Evolutionary conservation across 2,888 invertebrate species (phyloP).

Genomic region (Drosophila robusta): DNA sequence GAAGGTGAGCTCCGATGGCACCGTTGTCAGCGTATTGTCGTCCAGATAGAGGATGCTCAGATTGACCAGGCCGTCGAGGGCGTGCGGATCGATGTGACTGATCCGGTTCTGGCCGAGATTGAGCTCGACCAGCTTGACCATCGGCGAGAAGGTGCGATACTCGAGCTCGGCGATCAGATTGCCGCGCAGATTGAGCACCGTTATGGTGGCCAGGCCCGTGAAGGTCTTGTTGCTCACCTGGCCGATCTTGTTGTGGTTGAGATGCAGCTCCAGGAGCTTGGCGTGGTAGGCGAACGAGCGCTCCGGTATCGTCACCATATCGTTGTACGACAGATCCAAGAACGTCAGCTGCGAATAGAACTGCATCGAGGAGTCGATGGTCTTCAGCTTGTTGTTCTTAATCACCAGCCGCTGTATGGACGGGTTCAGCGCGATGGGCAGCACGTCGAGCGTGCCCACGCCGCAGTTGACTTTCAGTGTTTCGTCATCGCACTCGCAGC

Average conservation of each 20-base stretch:
- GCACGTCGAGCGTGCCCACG: constrained; percentile 93
- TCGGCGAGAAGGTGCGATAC: constrained; percentile 90
- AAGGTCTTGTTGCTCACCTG: constrained; percentile 92
- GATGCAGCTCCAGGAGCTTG: constrained; percentile 92
- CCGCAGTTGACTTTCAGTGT: constrained; percentile 94
- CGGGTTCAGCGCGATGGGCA: constrained; percentile 96
- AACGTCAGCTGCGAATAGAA: constrained; percentile 95
- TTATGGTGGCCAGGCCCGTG: constrained; percentile 90
- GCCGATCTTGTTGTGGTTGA: constrained; percentile 94
- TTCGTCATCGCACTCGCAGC: constrained; percentile 95
- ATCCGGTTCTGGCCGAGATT: constrained; percentile 95
- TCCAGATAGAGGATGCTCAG: constrained; percentile 92
- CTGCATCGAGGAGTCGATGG: constrained; percentile 94
- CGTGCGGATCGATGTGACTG: constrained; percentile 90
- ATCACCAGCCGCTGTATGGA: constrained; percentile 94
- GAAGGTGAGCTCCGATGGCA: constrained; percentile 90
- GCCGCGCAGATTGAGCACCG: constrained; percentile 92
- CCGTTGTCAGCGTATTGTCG: constrained; percentile 92
- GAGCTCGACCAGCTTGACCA: constrained; percentile 92
- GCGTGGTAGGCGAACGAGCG: constrained; percentile 92
- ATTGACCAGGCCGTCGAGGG: constrained; percentile 91
- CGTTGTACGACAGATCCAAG: constrained; percentile 93
- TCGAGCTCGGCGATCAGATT: constrained; percentile 93
- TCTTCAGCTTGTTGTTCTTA: constrained; percentile 94
- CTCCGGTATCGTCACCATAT: constrained; percentile 92